phyloP scores from a whole-genome alignment of 2,113 vertebrate species.

The Brachyhypopomus occidentalis region DNA sequence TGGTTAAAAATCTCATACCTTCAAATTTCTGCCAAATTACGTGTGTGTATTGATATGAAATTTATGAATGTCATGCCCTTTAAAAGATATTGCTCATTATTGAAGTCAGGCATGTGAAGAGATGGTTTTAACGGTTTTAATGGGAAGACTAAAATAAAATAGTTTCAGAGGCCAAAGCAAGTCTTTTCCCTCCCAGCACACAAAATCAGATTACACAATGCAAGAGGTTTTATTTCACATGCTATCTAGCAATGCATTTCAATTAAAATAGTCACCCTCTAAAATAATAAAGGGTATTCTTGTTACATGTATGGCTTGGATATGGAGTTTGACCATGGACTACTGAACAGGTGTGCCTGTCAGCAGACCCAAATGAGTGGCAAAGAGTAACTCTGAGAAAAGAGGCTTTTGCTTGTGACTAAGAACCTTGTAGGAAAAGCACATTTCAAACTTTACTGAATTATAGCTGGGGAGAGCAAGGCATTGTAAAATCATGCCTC shows the following conservation, averaged over 20 bases:
- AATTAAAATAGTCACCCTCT: not conserved
- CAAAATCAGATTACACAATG: conserved; percentile 2
- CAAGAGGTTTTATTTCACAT: not conserved
- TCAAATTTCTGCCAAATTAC: conserved; percentile 67
- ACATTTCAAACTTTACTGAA: not conserved
- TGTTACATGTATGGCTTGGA: not conserved
- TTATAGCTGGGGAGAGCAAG: conserved; percentile 39
- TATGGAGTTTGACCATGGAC: not conserved
- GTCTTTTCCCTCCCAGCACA: not conserved
- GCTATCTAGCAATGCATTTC: not conserved
- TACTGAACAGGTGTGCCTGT: not conserved
- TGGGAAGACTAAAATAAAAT: conserved; percentile 27
- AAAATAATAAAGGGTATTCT: not conserved
- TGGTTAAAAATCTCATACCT: conserved; percentile 69
- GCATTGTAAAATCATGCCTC: conserved; percentile 66
- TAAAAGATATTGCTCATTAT: conserved; percentile 71
- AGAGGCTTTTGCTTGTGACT: not conserved
- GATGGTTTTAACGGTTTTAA: not conserved
- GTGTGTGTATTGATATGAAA: conserved; percentile 70
- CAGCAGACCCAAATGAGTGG: not conserved
- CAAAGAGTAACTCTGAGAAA: not conserved
- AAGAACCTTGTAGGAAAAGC: not conserved
- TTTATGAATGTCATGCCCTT: conserved; percentile 79
- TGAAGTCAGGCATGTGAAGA: conserved; percentile 29
- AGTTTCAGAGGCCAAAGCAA: conserved; percentile 27